phyloP scores from a whole-genome alignment of 2,888 invertebrate species.

The Deladenus siricidicola region DNA sequence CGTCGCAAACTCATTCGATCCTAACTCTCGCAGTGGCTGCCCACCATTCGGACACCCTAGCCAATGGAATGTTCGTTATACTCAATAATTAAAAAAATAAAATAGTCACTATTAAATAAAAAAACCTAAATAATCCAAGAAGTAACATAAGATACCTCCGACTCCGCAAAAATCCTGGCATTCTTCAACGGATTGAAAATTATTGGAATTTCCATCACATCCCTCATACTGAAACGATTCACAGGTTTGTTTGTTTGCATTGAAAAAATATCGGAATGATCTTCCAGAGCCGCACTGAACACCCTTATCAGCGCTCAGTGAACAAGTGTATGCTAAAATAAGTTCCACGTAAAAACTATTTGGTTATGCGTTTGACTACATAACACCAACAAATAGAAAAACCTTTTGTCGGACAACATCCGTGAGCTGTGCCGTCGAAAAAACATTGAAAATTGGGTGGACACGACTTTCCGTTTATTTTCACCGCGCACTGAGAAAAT shows the following conservation, averaged over 20 bases:
- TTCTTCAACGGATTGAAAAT: constrained; percentile 40
- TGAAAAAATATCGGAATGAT: constrained; percentile 43
- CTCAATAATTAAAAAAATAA: no score
- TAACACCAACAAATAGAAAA: no score
- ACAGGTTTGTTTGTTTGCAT: constrained; percentile 43
- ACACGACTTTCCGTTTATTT: constrained; percentile 26
- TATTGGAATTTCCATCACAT: constrained; percentile 44
- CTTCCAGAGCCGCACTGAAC: constrained; percentile 44
- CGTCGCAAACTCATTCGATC: constrained; percentile 33
- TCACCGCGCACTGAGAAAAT: constrained; percentile 40
- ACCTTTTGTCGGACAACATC: constrained; percentile 46
- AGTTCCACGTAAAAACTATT: no score
- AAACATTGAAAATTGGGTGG: constrained; percentile 46
- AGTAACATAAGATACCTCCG: constrained; percentile 28
- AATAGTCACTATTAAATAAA: no score
- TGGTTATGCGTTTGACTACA: no score
- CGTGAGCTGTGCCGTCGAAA: constrained; percentile 41
- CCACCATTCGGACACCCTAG: constrained; percentile 49
- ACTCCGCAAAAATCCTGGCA: constrained; percentile 49
- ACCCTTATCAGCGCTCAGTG: constrained; percentile 42
- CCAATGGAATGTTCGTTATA: no score
- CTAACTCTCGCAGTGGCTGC: constrained; percentile 39
- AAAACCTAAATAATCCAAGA: background rate
- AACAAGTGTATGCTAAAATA: constrained; percentile 43
- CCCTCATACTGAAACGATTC: constrained; percentile 49